Evolutionary conservation across 2,797 vertebrate genomes (phyloP), one percentile per base, ranked within the genome.

Genomic region (Sebastes steindachneri): DNA sequence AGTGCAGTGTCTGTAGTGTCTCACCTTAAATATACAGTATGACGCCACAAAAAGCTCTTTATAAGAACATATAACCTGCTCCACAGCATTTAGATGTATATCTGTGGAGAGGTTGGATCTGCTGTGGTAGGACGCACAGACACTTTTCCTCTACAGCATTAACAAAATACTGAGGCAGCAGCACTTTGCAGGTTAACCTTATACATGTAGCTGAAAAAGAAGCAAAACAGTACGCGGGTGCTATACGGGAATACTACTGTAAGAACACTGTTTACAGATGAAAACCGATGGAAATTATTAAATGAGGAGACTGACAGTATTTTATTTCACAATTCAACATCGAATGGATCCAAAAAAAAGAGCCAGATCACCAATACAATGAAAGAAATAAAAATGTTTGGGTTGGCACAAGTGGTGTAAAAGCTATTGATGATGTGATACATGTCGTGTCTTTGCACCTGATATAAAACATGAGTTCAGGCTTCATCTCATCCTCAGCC

Each of bases 181-280:
- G 57, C 41, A 51, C 1, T 3, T n/a, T 5, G 19, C 17, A 53
- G 41, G 29, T 35, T 31, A 19, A 63, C 0, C 21, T 19, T 28
- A 9, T 2, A 23, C 0, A 7, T 51, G 45, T 4, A 5, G 29
- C 72, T 28, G 2, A 29, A 37, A 31, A 63, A 41, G 23, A 28
- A 2, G 23, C 11, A 55, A 37, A 66, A 31, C 66, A 4, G 0
- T 19, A 3, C 23, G 29, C 3, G n/a, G 5, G 5, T 48, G 7
- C 9, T 4, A 0, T 37, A 0, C n/a, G 33, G n/a, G 35, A 7
- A 37, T 23, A 19, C 11, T 60, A 28, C 23, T 2, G 9, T 7
- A 45, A 45, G 33, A 57, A 19, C 2, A n/a, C 12, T 25, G 29
- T 55, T 25, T 7, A 21, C n/a, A 25, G 51, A 25, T 5, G 12